Base-by-base conservation (phyloP, 2,113 vertebrate genomes). In the Hydrochoerus hydrochaeris region DNA sequence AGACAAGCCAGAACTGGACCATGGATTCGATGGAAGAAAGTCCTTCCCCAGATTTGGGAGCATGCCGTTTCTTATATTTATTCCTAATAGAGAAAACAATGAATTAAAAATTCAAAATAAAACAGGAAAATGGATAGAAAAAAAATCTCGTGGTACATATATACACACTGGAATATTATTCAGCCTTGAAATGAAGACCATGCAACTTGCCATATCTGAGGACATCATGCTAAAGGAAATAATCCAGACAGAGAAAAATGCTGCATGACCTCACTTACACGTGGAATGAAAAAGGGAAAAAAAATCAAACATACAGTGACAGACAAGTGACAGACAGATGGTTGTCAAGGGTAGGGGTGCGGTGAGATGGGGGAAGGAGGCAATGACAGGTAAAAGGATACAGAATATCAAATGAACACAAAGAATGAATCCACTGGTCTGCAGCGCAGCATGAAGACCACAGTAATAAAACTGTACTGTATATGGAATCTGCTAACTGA, bases 1-100 rank as follows among this genome's bases (percentile, higher is more conserved):
- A 94, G 99, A 99, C 97, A 99, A 98, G 97, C 97, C 97, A 85
- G 98, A 98, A 98, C 98, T 98, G 22, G 99, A 98, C 99, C 99
- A 99, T 0, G 98, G 97, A 96, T 99, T 98, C 92, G 98, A 98
- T 0, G 98, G 98, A 93, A 97, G 95, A 69, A 98, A 98, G 93
- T 99, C 99, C 98, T 99, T 99, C 97, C 98, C 98, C 91, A 98
- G 98, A 97, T 99, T 98, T 9, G 99, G 98, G 90, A 99, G 96
- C 81, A 98, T 85, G 32, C 98, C 99, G 73, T 99, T 99, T 97
- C 99, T 99, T 95, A 99, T 98, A 97, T 97, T 99, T 94, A 99
- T 98, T 94, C 99, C 99, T 99, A 67, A 88, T 16, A 63, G 46
- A 97, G 95, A 97, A 92, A 75, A 95, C 93, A 95, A 95, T 32